Conservation (phyloP, 92 coral and sea anemone species). For the Meandrina meandrites region DNA sequence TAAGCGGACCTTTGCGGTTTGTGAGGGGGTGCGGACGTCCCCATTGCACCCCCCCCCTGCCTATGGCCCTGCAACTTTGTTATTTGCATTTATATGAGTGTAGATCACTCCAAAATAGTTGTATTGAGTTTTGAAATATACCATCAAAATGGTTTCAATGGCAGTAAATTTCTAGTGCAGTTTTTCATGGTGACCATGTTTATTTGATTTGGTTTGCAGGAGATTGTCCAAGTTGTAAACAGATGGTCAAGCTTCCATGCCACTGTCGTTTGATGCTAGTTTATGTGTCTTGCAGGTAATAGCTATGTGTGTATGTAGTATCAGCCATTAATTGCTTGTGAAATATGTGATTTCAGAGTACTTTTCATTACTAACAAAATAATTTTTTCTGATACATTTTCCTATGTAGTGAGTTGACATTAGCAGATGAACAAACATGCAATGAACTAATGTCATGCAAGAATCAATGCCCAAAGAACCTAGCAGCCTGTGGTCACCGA, state of each 20-base stretch:
- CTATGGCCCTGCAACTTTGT: too few species aligned
- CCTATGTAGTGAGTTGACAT: slow-evolving; percentile 71
- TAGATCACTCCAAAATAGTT: background rate
- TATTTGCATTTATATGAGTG: too few species aligned
- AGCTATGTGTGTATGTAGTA: too few species aligned
- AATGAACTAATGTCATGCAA: slow-evolving; percentile 84
- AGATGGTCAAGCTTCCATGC: slow-evolving; percentile 80
- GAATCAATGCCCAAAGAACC: slow-evolving; percentile 86
- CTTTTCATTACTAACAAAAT: too few species aligned
- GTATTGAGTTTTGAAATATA: background rate
- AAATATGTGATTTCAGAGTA: background rate
- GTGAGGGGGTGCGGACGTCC: too few species aligned
- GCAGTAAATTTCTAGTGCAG: background rate
- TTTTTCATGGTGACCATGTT: background rate
- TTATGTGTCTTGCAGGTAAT: slow-evolving; percentile 85
- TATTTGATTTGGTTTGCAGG: slow-evolving; percentile 31
- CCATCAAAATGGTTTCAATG: background rate
- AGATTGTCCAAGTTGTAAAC: slow-evolving; percentile 79
- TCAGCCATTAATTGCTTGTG: background rate
- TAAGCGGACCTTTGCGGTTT: too few species aligned
- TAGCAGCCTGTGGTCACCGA: slow-evolving; percentile 83
- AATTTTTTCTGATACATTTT: background rate
- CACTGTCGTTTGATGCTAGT: slow-evolving; percentile 88
- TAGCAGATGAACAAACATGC: slow-evolving; percentile 64
- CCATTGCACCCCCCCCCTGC: too few species aligned